Conservation (phyloP, 2,888 invertebrate species). For the Andrena bucephala region DNA sequence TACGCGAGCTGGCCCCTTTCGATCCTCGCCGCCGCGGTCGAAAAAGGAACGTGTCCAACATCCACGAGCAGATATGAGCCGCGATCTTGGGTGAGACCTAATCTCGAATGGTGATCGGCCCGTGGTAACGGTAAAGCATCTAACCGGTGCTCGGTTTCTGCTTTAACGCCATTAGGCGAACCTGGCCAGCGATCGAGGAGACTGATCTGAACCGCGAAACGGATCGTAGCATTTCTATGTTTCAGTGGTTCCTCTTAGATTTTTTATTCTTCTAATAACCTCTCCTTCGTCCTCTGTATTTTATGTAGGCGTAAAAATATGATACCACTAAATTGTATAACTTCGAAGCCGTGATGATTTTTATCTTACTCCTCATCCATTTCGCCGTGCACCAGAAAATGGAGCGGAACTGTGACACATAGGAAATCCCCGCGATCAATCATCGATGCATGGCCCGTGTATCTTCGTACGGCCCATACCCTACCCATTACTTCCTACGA, state of each 20-base stretch:
- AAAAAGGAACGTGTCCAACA: slow-evolving; percentile 36
- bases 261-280: no score
- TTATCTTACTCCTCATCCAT: neutral
- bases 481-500: slow-evolving; percentile 66
- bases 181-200: slow-evolving; percentile 20
- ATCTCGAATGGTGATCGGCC: slow-evolving; percentile 78
- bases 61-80: slow-evolving; percentile 49
- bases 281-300: no score
- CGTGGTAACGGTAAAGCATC: slow-evolving; percentile 81
- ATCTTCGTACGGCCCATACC: slow-evolving; percentile 54
- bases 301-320: no score
- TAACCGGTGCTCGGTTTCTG: slow-evolving; percentile 59
- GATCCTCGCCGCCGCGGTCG: slow-evolving; percentile 23
- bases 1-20: slow-evolving; percentile 48
- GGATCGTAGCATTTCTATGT: neutral
- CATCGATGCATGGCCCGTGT: slow-evolving; percentile 35
- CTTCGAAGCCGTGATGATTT: no score
- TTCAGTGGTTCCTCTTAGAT: no score
- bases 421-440: slow-evolving; percentile 56
- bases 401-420: slow-evolving; percentile 69
- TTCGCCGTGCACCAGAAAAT: slow-evolving; percentile 35
- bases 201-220: slow-evolving; percentile 13
- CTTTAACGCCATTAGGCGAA: slow-evolving; percentile 53
- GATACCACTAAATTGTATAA: no score
- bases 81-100: slow-evolving; percentile 72